phyloP scores from a whole-genome alignment of 2,113 vertebrate species.

The Cathartes aura region DNA sequence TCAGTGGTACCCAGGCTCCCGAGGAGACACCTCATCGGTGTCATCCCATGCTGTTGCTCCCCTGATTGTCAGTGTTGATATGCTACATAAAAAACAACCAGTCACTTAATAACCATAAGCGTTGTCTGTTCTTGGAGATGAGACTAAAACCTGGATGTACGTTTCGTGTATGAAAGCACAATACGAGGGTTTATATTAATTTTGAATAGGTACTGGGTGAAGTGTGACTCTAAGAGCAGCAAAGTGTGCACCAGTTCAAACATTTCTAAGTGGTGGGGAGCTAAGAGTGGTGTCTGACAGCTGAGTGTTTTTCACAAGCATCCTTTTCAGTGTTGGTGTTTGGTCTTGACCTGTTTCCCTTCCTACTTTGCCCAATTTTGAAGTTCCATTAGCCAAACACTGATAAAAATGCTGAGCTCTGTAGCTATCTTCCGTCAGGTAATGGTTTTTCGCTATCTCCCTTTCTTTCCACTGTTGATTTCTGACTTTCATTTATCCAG shows the following conservation, averaged over 20 bases:
- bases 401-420: constrained; percentile 34
- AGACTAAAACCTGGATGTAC: background rate
- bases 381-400: background rate
- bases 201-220: background rate
- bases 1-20: background rate
- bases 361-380: background rate
- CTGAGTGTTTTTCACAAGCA: background rate
- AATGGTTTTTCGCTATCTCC: constrained; percentile 27
- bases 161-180: background rate
- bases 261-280: background rate
- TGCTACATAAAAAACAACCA: rapidly evolving
- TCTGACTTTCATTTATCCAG: background rate
- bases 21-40: rapidly evolving
- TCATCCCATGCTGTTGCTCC: background rate
- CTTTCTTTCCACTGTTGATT: background rate
- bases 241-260: background rate
- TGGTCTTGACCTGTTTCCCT: background rate
- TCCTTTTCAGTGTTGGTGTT: background rate
- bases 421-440: background rate
- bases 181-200: rapidly evolving
- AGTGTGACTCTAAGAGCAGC: background rate
- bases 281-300: background rate
- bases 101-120: rapidly evolving
- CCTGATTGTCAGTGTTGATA: background rate
- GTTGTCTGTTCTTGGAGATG: background rate